Conservation (phyloP, 2,888 invertebrate genomes). For the Mystacides longicornis region DNA sequence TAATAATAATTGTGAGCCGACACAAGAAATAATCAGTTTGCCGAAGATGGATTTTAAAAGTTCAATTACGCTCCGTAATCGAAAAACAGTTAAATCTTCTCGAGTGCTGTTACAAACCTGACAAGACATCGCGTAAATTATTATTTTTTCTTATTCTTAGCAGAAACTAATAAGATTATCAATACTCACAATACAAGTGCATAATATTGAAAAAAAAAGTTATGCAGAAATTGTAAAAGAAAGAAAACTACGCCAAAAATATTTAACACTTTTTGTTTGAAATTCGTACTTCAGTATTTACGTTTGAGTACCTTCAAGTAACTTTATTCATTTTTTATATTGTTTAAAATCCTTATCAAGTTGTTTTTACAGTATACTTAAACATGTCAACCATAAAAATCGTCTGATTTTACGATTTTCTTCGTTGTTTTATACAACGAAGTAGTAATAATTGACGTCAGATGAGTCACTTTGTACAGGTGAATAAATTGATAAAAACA, state of each 20-base stretch:
- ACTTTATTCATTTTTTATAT: background rate
- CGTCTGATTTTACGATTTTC: background rate
- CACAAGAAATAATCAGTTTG: background rate
- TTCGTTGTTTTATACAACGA: background rate
- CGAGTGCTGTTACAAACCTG: background rate
- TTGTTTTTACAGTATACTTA: too few relatives aligned
- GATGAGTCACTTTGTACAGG: constrained; percentile 1
- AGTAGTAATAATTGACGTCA: background rate
- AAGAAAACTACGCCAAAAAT: background rate
- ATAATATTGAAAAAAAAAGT: background rate
- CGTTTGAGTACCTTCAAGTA: too few relatives aligned
- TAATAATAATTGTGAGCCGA: background rate
- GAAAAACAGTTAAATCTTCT: background rate
- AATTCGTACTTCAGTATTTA: too few relatives aligned
- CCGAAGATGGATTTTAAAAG: background rate
- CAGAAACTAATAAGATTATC: background rate
- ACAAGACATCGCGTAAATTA: background rate
- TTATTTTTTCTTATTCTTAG: background rate
- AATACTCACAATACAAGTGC: background rate
- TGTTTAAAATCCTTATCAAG: too few relatives aligned
- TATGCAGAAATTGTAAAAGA: background rate
- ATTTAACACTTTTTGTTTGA: too few relatives aligned
- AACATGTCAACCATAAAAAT: background rate
- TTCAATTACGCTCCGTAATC: background rate
- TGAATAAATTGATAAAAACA: background rate